Base-by-base conservation (phyloP, 2,888 invertebrate genomes). In the Polymixis lichenea region DNA sequence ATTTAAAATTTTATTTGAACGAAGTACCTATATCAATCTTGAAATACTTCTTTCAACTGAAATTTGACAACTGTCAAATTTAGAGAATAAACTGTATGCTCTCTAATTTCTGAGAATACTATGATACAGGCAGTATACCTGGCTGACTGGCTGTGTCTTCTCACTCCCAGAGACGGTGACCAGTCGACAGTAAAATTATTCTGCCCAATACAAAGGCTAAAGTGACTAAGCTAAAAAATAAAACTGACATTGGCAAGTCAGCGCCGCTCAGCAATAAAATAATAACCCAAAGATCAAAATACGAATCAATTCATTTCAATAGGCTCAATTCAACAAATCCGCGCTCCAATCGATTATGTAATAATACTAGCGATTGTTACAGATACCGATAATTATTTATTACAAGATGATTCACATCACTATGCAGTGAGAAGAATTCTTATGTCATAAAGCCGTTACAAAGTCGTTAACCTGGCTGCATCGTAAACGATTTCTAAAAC, bases 381-480 rank as follows among this genome's bases (percentile, higher is more conserved):
- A n/a, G 46, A 55, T 56, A 66, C 19, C 49, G 56, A 81, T 11
- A 49, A 64, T 9, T 11, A 65, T 53, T 46, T 19, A 55, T 46
- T 62, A 60, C 64, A 6, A 55, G 32, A 76, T 70, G 72, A 87
- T 68, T 80, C 74, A 86, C 81, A 72, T 80, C 69, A 72, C 66
- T 73, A 72, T 75, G 55, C 70, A 71, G 28, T 60, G 55, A 74
- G 62, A 72, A 66, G 49, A 58, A 67, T 61, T 70, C 28, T 84
- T 85, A 86, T 73, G 76, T 86, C 78, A 86, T 78, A 75, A 4
- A 66, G 62, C 68, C 71, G 72, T 87, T 80, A 72, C 69, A 56
- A 66, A 69, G 87, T 77, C 86, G 60, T 87, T 83, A 83, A 85
- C 86, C 86, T 53, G 49, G 32, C 56, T 70, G 66, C 64, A 75